Percentiles rank a stretch among this genome's conserved stretches.
Conservation (phyloP, 1,140 invertebrate species). For the Agrypnia vestita region DNA sequence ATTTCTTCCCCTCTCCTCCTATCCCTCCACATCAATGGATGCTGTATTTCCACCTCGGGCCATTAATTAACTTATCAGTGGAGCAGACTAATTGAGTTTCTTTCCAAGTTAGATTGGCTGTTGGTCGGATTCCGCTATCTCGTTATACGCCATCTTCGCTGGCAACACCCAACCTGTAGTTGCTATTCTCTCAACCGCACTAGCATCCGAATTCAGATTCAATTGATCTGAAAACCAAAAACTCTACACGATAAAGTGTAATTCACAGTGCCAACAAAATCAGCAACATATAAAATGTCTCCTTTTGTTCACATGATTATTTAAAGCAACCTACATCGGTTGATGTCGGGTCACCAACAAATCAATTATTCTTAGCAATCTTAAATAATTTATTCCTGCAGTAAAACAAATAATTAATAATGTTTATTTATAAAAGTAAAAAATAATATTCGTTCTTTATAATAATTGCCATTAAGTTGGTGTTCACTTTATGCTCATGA, state of each 20-base stretch:
- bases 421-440: no score
- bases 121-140: constrained; percentile 59
- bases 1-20: background rate
- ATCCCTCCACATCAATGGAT: constrained; percentile 48
- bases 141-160: constrained; percentile 45
- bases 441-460: no score
- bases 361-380: no score
- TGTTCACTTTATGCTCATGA: no score
- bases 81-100: constrained; percentile 63
- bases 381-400: no score
- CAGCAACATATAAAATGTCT: no score
- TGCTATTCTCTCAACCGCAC: constrained; percentile 4
- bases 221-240: background rate
- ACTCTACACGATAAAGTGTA: constrained; percentile 1
- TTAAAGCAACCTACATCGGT: no score
- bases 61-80: constrained; percentile 62
- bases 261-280: background rate
- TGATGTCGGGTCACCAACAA: no score
- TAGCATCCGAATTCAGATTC: background rate
- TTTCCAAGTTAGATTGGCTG: constrained; percentile 64
- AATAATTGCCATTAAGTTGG: no score
- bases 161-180: constrained; percentile 25
- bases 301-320: no score
- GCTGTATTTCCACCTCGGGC: constrained; percentile 56
- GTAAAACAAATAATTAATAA: no score